Evolutionary conservation across 1,140 invertebrate genomes (phyloP).

Genomic region (Drosophila nikananu): DNA sequence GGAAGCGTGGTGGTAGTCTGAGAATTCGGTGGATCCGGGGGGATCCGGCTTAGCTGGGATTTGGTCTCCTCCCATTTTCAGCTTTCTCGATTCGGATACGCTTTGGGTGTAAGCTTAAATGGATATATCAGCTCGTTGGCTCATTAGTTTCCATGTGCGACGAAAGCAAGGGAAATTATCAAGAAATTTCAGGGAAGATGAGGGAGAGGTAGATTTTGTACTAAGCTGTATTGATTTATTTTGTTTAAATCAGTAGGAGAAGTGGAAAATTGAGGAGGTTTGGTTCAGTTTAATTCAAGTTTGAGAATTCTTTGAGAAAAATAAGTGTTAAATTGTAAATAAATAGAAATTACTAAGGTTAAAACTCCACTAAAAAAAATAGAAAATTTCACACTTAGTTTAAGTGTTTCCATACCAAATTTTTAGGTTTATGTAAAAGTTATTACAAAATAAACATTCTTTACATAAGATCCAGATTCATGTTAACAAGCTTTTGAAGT

Average conservation of each 20-base stretch:
- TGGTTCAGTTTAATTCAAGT: too few species aligned
- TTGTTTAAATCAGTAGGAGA: background rate
- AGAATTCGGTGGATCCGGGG: slow-evolving; percentile 3
- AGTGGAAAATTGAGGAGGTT: background rate
- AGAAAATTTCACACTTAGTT: too few species aligned
- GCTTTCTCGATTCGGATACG: slow-evolving; percentile 3
- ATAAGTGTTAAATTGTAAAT: too few species aligned
- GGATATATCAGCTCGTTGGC: slow-evolving; percentile 32
- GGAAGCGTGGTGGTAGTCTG: slow-evolving; percentile 26
- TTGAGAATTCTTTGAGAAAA: too few species aligned
- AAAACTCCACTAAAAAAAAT: too few species aligned
- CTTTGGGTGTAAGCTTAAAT: slow-evolving; percentile 35
- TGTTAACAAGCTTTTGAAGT: background rate
- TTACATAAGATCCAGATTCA: background rate
- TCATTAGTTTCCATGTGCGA: slow-evolving; percentile 35
- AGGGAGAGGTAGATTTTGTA: background rate
- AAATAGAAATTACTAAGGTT: too few species aligned
- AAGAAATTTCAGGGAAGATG: slow-evolving; percentile 15
- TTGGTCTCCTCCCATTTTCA: background rate
- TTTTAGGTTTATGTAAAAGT: background rate
- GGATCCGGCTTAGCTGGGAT: slow-evolving; percentile 27
- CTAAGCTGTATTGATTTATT: slow-evolving; percentile 18
- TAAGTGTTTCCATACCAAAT: too few species aligned
- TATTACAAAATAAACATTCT: background rate
- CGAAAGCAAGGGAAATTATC: slow-evolving; percentile 61